These are phyloP conservation scores for Stichodactyla helianthus DNA, from an alignment of 64 coral and sea anemone species.

Conservation along the genomic window DNA sequence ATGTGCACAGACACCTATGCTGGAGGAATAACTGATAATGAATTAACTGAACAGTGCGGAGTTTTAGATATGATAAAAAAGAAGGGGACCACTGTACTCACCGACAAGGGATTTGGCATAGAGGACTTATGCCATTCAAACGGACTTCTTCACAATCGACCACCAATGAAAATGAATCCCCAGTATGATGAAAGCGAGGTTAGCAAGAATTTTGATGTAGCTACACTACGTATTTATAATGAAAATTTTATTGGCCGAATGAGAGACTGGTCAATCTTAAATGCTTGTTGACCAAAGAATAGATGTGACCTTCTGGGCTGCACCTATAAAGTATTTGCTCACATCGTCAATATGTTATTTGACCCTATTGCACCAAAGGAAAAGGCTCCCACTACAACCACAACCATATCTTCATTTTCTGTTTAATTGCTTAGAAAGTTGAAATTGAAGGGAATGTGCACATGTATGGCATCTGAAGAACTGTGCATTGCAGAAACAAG, in stretches of 20 bases:
- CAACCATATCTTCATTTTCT: conserved; percentile 6
- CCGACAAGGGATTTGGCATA: conserved; percentile 70
- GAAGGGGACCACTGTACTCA: conserved; percentile 35
- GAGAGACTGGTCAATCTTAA: conserved; percentile 56
- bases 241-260: conserved; percentile 61
- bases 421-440: no score
- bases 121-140: conserved; percentile 50
- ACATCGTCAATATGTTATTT: conserved; percentile 60
- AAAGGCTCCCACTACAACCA: neutral
- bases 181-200: conserved; percentile 69
- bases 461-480: no score
- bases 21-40: conserved; percentile 52
- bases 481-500: neutral
- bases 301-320: conserved; percentile 47
- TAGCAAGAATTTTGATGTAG: conserved; percentile 57
- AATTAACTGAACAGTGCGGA: conserved; percentile 54
- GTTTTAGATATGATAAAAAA: conserved; percentile 56
- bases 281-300: conserved; percentile 54
- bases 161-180: conserved; percentile 42
- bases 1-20: conserved; percentile 57
- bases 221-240: conserved; percentile 54
- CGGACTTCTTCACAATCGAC: conserved; percentile 35
- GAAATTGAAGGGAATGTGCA: no score
- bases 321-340: conserved; percentile 24
- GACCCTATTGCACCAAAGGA: conserved; percentile 55